Evolutionary conservation across 2,113 vertebrate species (phyloP), one percentile per base, ranked within the genome.

Genomic region (Candoia aspera): DNA sequence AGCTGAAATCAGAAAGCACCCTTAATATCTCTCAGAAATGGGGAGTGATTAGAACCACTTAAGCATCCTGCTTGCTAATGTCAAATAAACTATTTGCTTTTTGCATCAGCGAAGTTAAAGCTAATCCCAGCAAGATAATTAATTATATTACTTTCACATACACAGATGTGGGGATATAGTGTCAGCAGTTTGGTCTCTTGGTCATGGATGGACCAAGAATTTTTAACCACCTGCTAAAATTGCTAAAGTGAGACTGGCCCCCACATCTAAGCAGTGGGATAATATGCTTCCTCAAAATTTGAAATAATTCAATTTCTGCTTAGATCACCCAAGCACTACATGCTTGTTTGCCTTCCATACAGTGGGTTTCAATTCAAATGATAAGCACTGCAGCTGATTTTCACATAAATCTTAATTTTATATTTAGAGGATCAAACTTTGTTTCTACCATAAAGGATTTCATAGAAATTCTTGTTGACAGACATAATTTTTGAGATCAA

Each of bases 111-210:
- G 62, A 15, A 60, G 23, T 49, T 26, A 49, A 49, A 62, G 24
- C 58, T 60, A 88, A 88, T 88, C 87, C 5, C 58, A 62, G 24
- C 58, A 46, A 88, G 23, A 46, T 62, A 49, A 88, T 86, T 86
- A 37, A 87, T 57, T 87, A 87, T 37, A 58, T 87, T 87, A 87
- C 55, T 21, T 87, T 58, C n/a, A 37, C 55, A 87, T 87, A 58
- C n/a, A n/a, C n/a, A 58, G 55, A 87, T 11, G 86, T 37, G 9
- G 29, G 17, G 19, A 10, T 58, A 37, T 55, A 87, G 55, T 11
- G n/a, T 58, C 54, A 87, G 26, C 15, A 58, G 9, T 37, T 57
- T 87, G 55, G 13, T 86, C 54, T 87, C 29, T 87, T 58, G 55
- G 29, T 33, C 24, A 64, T 26, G 26, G n/a, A 37, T 79, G 29